Evolutionary conservation across 2,888 invertebrate genomes (phyloP), one percentile per base, ranked within the genome.

Genomic region (Rhamphomyia laevipes): DNA sequence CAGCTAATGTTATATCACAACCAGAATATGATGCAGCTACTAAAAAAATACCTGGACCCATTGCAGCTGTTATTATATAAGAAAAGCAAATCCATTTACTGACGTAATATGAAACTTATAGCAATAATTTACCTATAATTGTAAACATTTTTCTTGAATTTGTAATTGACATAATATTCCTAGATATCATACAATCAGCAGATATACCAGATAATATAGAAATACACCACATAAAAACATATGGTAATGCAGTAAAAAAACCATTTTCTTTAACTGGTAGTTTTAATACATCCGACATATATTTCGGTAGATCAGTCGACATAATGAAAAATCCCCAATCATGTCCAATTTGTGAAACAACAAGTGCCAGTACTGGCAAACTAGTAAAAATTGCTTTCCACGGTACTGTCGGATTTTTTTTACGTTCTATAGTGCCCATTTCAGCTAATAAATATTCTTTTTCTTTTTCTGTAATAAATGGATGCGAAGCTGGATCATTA

Each of bases 381-480:
- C 81, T 86, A 48, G 74, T 81, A 15, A 84, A 68, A 46, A 88
- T 83, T 0, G 74, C 74, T 57, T 73, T 76, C 85, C 86, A 87
- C 0, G 86, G 86, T 27, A 82, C 81, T 0, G 78, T 73, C 1
- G 77, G 76, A 6, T 79, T 71, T 51, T 73, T 73, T 35, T 73
- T 72, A n/a, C n/a, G n/a, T 51, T 73, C 73, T 51, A 69, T 60
- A 21, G 70, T 71, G 21, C 82, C 78, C 47, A 86, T 70, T 47
- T 82, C 79, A 60, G 80, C 77, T 58, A 76, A 73, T 15, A 86
- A 67, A 60, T 77, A 85, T 41, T 78, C 77, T 63, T 77, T 78
- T 63, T 87, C 86, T 51, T 77, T 74, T 48, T 82, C 81, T 45
- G 80, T 77, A 55, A 85, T 86, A 62, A 77, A 85, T 0, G 86